Percentiles rank a stretch among this genome's conserved stretches.
These are phyloP conservation scores for Parazoanthus darwini DNA, from an alignment of 92 coral and sea anemone species.

Conservation along the genomic window DNA sequence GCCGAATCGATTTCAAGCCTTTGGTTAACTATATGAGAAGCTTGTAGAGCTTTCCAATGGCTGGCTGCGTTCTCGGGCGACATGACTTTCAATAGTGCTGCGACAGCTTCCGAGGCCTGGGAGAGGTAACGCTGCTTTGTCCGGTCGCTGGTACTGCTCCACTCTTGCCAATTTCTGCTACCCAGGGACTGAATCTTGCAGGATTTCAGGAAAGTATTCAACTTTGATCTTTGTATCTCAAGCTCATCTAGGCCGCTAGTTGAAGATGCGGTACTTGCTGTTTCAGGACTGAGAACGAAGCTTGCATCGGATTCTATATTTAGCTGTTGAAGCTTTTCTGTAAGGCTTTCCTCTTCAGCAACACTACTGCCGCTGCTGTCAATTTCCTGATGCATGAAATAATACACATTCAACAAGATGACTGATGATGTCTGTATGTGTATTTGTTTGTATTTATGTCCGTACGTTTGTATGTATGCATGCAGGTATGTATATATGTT, in stretches of 20 bases:
- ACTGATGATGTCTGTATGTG: neutral
- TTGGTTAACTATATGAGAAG: neutral
- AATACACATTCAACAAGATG: neutral
- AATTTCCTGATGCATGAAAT: neutral
- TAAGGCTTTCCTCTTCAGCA: neutral
- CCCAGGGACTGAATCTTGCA: neutral
- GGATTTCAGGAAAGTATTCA: neutral
- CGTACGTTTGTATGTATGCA: neutral
- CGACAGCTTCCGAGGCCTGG: neutral
- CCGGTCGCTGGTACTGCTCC: neutral
- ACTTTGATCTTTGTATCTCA: neutral
- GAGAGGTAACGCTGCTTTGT: neutral
- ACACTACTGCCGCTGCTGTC: neutral
- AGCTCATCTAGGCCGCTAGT: neutral
- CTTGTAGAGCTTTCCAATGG: neutral
- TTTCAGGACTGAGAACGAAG: neutral
- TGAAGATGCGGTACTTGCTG: neutral
- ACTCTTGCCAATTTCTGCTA: neutral
- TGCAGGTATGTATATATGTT: no score
- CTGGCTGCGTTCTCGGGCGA: neutral
- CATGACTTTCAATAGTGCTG: neutral
- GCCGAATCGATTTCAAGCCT: neutral
- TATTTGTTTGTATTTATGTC: neutral
- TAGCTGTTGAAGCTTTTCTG: neutral
- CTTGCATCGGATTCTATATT: neutral